Base-by-base conservation (phyloP, 2,888 invertebrate genomes). In the Augochlorella aurata region DNA sequence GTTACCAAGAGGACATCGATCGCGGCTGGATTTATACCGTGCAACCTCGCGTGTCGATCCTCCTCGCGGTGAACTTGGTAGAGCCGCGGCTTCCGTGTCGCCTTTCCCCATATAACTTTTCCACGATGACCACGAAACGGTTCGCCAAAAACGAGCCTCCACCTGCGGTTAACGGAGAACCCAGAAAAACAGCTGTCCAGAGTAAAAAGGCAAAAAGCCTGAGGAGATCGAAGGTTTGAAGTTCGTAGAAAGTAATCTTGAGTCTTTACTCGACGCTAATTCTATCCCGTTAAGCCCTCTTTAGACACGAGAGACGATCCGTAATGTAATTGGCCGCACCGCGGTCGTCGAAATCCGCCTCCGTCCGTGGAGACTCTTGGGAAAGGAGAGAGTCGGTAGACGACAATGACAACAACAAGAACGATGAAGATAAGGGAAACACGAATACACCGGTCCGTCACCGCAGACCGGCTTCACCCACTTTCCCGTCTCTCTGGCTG, bases 1-100 rank as follows among this genome's bases (percentile, higher is more conserved):
- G 85, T 87, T 81, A 83, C 82, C 71, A 81, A 69, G 83, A 82
- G 83, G 75, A 82, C 83, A 88, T 88, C 87, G 87, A 88, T 88
- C 88, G 87, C 54, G 73, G 50, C 77, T 82, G 65, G 83, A 86
- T 88, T 85, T 85, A 86, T 81, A 86, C 73, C 78, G 69, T 77
- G 81, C 77, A 88, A 82, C 86, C 81, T 88, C 81, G 88, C 87
- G 78, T 86, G 86, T 75, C 82, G 52, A 58, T 58, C 29, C 71
- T 78, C 72, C 69, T 74, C 61, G 70, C 72, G 70, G 47, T 84
- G 75, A 76, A 69, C 71, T 80, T 78, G 76, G 52, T 73, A 45
- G 63, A 45, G 47, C 69, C 67, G 68, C 79, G 49, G 69, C 24
- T 69, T 78, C 78, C 68, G 63, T 65, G 77, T 49, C 24, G 21